Conservation (phyloP, 1,140 invertebrate genomes). For the Lordiphosa clarofinis region DNA sequence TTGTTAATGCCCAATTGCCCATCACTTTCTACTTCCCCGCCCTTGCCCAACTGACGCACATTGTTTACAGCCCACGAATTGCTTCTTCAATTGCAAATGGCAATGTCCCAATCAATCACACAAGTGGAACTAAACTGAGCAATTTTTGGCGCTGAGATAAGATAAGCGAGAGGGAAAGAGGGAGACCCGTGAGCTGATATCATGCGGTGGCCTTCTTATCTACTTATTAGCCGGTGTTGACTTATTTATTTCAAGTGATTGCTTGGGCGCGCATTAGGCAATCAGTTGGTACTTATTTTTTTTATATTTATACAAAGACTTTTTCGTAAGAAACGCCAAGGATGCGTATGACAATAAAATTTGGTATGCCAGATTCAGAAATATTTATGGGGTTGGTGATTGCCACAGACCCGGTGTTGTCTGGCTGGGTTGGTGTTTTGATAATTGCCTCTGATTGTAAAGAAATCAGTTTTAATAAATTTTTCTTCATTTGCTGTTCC, state of each 20-base stretch:
- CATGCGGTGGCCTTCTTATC: conserved; percentile 1
- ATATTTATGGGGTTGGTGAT: conserved; percentile 6
- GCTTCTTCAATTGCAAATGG: no score
- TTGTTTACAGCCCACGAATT: no score
- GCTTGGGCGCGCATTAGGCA: no score
- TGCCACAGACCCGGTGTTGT: neutral
- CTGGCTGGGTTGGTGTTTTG: neutral
- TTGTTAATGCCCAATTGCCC: no score
- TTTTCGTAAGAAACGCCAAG: neutral
- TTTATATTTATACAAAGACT: conserved; percentile 4
- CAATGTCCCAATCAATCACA: conserved; percentile 10
- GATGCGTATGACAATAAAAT: conserved; percentile 3
- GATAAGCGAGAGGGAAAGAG: neutral
- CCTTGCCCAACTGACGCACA: no score
- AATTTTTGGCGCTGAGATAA: conserved; percentile 6
- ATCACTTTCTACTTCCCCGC: no score
- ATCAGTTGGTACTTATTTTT: conserved; percentile 1
- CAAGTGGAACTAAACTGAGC: conserved; percentile 6
- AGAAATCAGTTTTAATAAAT: neutral
- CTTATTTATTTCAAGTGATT: conserved; percentile 9
- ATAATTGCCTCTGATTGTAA: neutral
- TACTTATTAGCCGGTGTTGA: conserved; percentile 5
- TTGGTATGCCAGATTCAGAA: conserved; percentile 6
- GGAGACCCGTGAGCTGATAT: no score
- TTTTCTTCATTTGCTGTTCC: conserved; percentile 1